Base-by-base conservation (phyloP, 2,888 invertebrate genomes). In the Myathropa florea region DNA sequence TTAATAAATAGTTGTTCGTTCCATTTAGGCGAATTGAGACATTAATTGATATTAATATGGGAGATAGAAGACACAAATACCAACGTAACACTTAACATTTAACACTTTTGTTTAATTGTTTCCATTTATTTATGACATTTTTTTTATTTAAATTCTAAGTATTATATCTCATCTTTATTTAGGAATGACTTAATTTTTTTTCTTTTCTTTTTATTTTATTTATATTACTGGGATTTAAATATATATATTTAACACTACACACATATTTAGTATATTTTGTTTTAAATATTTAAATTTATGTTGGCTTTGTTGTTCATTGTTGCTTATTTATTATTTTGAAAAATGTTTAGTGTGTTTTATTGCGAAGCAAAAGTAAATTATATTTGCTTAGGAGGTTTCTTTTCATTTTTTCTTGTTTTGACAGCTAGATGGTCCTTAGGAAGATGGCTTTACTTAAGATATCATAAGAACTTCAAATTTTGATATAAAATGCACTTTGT, bases 51-150 rank as follows among this genome's bases (percentile, higher is more conserved):
- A 78, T 71, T 63, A 77, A 75, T 61, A 33, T 55, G 81, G 76
- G 81, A 81, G 76, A 79, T 86, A 86, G 82, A 85, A 68, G 78
- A 82, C 88, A 88, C 88, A 88, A 88, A 88, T 88, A 88, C 84
- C 88, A 89, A 89, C 88, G 84, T 77, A 89, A 89, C 88, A 89
- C 88, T 87, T 79, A 89, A 89, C 86, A 89, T 88, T 87, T 80
- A 83, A 88, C 81, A 83, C 63, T 86, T 83, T 88, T 89, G 77
- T 76, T 83, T 88, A 83, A 61, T 72, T 88, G 30, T 72, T 65
- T 61, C 70, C 73, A 61, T 75, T 79, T 83, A 88, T 88, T 89
- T 82, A 76, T 84, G 86, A 88, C 65, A 84, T 77, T 71, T 33
- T 53, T 36, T 83, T 83, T 88, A 88, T 89, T 89, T 88, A 80